Evolutionary conservation across 2,888 invertebrate species (phyloP).

Genomic region (Cheilosia impressa): DNA sequence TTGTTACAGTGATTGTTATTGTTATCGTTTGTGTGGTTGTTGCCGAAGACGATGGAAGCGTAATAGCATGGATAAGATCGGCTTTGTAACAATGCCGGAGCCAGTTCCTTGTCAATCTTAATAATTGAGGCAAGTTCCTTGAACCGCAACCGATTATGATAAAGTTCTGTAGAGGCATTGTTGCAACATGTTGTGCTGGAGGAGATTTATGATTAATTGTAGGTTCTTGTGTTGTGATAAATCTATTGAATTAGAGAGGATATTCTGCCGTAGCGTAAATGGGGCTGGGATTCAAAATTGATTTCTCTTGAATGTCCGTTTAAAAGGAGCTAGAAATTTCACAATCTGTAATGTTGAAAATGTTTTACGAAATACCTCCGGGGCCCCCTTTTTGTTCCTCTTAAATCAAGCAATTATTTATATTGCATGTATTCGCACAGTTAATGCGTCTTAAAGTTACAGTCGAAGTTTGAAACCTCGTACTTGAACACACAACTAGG

Average conservation of each 20-base stretch:
- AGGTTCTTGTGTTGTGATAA: conserved; percentile 13
- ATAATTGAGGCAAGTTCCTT: conserved; percentile 59
- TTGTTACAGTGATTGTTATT: conserved; percentile 34
- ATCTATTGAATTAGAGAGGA: conserved; percentile 10
- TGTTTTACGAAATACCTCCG: too few relatives aligned
- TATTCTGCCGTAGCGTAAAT: not conserved
- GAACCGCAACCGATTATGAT: conserved; percentile 56
- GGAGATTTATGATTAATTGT: conserved; percentile 22
- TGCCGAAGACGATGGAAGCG: conserved; percentile 20
- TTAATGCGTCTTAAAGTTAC: too few relatives aligned
- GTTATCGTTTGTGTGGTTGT: conserved; percentile 19
- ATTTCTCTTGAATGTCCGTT: not conserved
- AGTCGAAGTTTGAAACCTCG: too few relatives aligned
- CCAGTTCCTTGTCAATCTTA: conserved; percentile 61
- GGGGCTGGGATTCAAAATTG: not conserved
- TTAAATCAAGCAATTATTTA: too few relatives aligned
- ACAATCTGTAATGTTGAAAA: too few relatives aligned
- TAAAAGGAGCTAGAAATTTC: not conserved
- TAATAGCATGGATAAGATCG: conserved; percentile 51
- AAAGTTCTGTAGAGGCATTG: conserved; percentile 6
- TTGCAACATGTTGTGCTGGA: not conserved
- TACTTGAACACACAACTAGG: too few relatives aligned
- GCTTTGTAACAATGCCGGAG: conserved; percentile 35
- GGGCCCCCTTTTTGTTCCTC: too few relatives aligned
- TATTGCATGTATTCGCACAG: too few relatives aligned